Evolutionary conservation across 2,797 vertebrate species (phyloP).

Genomic region (Tangara arthus): DNA sequence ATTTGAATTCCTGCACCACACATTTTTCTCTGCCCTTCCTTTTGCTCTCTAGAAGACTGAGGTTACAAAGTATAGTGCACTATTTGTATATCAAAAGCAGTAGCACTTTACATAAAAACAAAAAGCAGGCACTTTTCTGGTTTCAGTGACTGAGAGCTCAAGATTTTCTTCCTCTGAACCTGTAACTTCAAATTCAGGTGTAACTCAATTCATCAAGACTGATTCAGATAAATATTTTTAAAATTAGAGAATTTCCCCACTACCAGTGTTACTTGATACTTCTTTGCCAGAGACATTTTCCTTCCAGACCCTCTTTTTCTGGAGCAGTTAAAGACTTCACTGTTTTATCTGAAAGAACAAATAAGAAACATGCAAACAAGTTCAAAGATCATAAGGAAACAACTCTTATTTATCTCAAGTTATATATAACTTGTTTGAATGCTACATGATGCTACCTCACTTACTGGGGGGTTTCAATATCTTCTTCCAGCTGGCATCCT

Average conservation of each 20-base stretch:
- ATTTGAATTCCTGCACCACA: neutral
- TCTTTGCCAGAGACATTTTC: neutral
- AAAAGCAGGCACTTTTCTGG: neutral
- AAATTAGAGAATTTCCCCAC: neutral
- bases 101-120: neutral
- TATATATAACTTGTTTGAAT: neutral
- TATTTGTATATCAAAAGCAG: constrained; percentile 37
- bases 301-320: neutral
- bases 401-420: neutral
- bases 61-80: neutral
- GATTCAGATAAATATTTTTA: neutral
- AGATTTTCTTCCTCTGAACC: constrained; percentile 1
- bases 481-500: neutral
- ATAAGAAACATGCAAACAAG: neutral
- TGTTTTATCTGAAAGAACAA: neutral
- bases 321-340: neutral
- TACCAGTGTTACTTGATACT: neutral
- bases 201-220: neutral
- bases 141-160: constrained; percentile 18
- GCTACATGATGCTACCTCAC: neutral
- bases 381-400: neutral
- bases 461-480: neutral
- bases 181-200: neutral
- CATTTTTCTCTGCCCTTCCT: neutral
- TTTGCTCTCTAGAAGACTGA: constrained; percentile 33